Conservation (phyloP, 2,888 invertebrate genomes). For the Stratiomys singularior region DNA sequence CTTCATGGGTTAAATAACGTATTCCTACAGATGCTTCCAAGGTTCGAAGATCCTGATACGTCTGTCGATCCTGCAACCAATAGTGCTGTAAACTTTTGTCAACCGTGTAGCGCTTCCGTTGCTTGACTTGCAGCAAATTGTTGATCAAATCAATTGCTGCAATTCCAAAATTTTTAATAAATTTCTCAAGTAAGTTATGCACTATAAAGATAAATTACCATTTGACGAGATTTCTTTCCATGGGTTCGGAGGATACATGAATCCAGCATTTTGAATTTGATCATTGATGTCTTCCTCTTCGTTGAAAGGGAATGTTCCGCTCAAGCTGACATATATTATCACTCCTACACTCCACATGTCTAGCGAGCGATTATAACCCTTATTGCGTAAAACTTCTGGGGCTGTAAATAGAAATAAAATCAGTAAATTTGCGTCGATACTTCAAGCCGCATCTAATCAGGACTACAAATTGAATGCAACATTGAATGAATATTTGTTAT, state of each 20-base stretch:
- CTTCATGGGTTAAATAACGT: slow-evolving; percentile 90
- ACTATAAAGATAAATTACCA: slow-evolving; percentile 68
- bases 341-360: slow-evolving; percentile 99
- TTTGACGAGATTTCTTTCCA: slow-evolving; percentile 96
- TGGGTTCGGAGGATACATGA: slow-evolving; percentile 98
- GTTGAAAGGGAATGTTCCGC: slow-evolving; percentile 99
- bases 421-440: background rate
- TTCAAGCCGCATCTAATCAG: too few relatives aligned
- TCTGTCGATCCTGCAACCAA: slow-evolving; percentile 97
- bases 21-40: slow-evolving; percentile 83
- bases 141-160: slow-evolving; percentile 97
- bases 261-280: slow-evolving; percentile 99
- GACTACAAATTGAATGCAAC: too few relatives aligned
- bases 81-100: slow-evolving; percentile 95
- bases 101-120: slow-evolving; percentile 92
- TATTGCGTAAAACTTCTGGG: slow-evolving; percentile 97
- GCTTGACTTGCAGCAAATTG: slow-evolving; percentile 96
- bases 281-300: slow-evolving; percentile 99
- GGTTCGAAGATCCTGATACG: slow-evolving; percentile 93
- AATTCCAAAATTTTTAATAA: too few relatives aligned
- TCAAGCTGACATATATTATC: slow-evolving; percentile 97
- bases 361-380: slow-evolving; percentile 97
- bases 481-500: too few relatives aligned
- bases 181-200: background rate
- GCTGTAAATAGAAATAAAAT: slow-evolving; percentile 69